phyloP scores from a whole-genome alignment of 2,888 invertebrate genomes.

The Hipparchia sbordonii region DNA sequence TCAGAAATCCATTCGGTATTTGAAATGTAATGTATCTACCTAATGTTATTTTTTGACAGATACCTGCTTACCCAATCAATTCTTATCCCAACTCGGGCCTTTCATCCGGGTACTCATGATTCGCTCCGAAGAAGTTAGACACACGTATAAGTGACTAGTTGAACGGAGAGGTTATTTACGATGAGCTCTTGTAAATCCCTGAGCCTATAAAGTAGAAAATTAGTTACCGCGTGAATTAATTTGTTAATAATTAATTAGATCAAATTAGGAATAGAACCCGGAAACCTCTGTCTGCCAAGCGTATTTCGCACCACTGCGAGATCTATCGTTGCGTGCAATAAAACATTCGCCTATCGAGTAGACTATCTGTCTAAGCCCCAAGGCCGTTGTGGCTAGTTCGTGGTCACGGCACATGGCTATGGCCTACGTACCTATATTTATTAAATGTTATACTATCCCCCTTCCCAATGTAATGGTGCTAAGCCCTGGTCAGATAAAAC shows the following conservation, averaged over 20 bases:
- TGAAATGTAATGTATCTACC: no score
- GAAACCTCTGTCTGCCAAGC: not conserved
- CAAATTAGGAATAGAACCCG: not conserved
- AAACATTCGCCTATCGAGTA: slow-evolving; percentile 7
- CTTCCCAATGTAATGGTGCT: not conserved
- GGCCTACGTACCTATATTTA: not conserved
- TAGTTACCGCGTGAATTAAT: not conserved
- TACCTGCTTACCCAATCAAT: no score
- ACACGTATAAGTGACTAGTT: no score
- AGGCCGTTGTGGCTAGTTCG: slow-evolving; percentile 6
- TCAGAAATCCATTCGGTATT: no score
- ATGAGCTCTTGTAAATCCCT: no score
- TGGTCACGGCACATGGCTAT: slow-evolving; percentile 3
- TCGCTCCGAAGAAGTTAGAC: no score
- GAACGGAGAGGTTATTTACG: no score
- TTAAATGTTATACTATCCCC: not conserved
- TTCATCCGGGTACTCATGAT: no score
- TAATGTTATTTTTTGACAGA: no score
- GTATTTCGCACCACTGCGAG: not conserved
- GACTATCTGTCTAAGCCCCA: slow-evolving; percentile 5
- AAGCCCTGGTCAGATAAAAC: not conserved
- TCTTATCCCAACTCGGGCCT: no score
- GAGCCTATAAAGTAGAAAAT: not conserved
- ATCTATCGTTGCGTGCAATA: slow-evolving; percentile 5
- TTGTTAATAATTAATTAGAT: not conserved